These are phyloP conservation scores for Gymnothorax javanicus DNA, from an alignment of 2,797 vertebrate species.

Conservation along the genomic window DNA sequence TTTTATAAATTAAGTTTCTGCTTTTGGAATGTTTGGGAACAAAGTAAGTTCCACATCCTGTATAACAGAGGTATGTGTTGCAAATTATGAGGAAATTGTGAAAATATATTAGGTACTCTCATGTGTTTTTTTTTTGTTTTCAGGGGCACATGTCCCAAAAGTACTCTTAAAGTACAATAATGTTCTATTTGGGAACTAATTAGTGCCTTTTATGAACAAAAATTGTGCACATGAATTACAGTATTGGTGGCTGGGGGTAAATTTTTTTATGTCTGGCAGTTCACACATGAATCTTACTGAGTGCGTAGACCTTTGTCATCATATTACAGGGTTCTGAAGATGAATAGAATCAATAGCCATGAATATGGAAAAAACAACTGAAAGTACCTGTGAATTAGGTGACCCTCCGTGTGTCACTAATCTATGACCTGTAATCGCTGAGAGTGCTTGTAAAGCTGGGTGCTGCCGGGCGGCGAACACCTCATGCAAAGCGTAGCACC, in stretches of 20 bases:
- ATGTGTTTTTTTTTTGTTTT: not conserved
- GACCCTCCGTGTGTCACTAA: slow-evolving; percentile 61
- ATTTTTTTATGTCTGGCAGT: not conserved
- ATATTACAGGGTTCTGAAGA: not conserved
- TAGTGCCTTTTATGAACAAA: not conserved
- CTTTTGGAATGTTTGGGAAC: not conserved
- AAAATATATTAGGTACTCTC: not conserved
- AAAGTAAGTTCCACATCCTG: not conserved
- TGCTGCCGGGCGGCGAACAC: slow-evolving; percentile 77
- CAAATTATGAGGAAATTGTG: not conserved
- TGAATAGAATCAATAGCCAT: not conserved
- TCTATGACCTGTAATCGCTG: slow-evolving; percentile 64
- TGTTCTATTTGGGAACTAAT: not conserved
- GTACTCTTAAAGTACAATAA: not conserved
- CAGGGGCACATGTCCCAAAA: not conserved
- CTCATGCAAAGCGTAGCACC: slow-evolving; percentile 78
- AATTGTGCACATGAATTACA: not conserved
- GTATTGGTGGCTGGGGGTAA: not conserved
- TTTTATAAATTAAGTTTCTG: not conserved
- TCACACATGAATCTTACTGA: not conserved
- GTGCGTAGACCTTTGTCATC: not conserved
- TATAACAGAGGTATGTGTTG: not conserved
- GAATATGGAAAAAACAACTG: not conserved
- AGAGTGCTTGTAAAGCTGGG: slow-evolving; percentile 84
- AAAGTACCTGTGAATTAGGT: not conserved